Conservation (phyloP, 2,888 invertebrate genomes). For the Gymnoscelis rufifasciata region DNA sequence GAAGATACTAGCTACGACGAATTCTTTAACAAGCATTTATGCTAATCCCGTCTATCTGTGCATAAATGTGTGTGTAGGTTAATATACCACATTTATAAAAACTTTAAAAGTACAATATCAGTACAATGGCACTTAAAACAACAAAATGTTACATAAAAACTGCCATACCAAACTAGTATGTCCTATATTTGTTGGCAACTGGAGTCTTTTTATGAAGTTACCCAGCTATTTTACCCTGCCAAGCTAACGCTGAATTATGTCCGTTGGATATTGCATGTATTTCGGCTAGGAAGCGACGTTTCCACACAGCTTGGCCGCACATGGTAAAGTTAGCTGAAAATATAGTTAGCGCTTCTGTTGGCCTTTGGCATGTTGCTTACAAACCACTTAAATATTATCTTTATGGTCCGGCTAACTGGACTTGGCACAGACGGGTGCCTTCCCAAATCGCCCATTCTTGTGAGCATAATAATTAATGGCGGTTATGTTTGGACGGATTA, state of each 20-base stretch:
- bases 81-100: too few species aligned
- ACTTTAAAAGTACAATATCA: too few species aligned
- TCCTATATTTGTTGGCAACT: too few species aligned
- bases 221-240: constrained; percentile 5
- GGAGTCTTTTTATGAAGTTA: not conserved
- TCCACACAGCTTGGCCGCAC: constrained; percentile 13
- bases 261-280: constrained; percentile 31
- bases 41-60: too few species aligned
- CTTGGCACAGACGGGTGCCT: not conserved
- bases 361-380: constrained; percentile 2
- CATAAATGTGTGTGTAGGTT: too few species aligned
- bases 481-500: not conserved
- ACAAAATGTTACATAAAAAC: too few species aligned
- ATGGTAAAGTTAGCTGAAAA: constrained; percentile 16
- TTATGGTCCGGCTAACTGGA: constrained; percentile 1
- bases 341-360: constrained; percentile 10
- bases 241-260: constrained; percentile 33
- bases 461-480: not conserved
- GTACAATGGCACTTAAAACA: too few species aligned
- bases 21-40: too few species aligned
- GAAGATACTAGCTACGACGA: too few species aligned
- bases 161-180: too few species aligned
- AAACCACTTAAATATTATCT: constrained; percentile 3
- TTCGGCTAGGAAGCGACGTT: constrained; percentile 27
- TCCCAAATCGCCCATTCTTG: not conserved